Evolutionary conservation across 2,113 vertebrate species (phyloP), one percentile per base, ranked within the genome.

Genomic region (Hippoglossus stenolepis): DNA sequence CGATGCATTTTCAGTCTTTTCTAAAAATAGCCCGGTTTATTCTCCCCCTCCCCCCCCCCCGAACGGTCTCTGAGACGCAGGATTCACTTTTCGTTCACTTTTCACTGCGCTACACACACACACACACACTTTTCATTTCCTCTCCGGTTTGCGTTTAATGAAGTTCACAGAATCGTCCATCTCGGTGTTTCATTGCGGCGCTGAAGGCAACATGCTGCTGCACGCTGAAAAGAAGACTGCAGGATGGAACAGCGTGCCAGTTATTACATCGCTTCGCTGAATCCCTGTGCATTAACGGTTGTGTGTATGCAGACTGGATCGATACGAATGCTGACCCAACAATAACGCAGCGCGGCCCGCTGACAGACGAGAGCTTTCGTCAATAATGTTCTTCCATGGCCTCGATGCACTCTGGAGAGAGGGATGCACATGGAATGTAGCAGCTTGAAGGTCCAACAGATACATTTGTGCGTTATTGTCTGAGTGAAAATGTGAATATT

Each of bases 51-150:
- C n/a, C 67, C 23, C 23, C 26, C 73, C 79, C 75, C 35, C 67
- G 24, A n/a, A 6, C n/a, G 9, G 54, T 67, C 85, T 82, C 67
- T 17, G 31, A 79, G 73, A 60, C 63, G 1, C 65, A 87, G 78
- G 70, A 82, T 85, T 75, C 77, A 83, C 77, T 38, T 38, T 62
- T 62, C 7, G 17, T 62, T 71, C 85, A 85, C 31, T 62, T 62
- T 62, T 62, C 60, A 87, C 79, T 87, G 79, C 85, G 87, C 81
- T 54, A 51, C 24, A 24, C 24, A 24, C 24, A 24, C 49, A 54
- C 62, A 67, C 73, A 85, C 75, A 90, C 47, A 82, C 78, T 89
- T 86, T 89, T 91, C 73, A 90, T 90, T 89, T 83, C 78, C 65
- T 82, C 76, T 85, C 78, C 82, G 79, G 86, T 83, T 75, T 66